Percentiles rank a stretch among this genome's conserved stretches.
These are phyloP conservation scores for Macaca mulatta DNA, from an alignment of 2,113 vertebrate genomes.

Conservation along the genomic window DNA sequence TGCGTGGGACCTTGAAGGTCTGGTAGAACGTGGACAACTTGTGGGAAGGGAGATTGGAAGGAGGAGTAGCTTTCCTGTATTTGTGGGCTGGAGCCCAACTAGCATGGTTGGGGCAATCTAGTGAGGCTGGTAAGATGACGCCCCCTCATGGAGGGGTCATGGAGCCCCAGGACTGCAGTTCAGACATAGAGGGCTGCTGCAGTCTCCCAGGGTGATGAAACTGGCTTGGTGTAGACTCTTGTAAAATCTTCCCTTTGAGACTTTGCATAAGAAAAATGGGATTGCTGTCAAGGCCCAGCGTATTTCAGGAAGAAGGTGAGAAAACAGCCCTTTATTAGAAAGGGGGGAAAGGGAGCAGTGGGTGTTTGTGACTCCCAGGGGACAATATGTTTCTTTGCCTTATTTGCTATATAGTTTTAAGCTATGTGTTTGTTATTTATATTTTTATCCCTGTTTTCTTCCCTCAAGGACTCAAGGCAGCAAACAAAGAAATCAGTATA, in stretches of 20 bases:
- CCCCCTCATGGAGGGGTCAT: neutral
- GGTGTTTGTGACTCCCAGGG: neutral
- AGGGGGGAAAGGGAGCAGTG: neutral
- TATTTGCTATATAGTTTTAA: neutral
- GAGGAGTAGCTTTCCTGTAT: neutral
- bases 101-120: neutral
- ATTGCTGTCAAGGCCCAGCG: neutral
- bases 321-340: neutral
- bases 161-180: neutral
- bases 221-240: neutral
- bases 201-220: neutral
- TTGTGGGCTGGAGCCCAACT: too few species aligned
- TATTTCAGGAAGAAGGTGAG: neutral
- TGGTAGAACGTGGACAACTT: neutral
- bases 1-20: neutral
- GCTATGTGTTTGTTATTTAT: neutral
- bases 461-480: rapidly evolving
- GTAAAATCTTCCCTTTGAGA: neutral
- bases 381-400: neutral
- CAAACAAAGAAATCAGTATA: rapidly evolving
- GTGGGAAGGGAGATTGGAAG: neutral
- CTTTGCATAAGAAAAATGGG: neutral
- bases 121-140: neutral
- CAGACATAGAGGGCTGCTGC: neutral
- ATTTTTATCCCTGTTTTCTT: neutral